Evolutionary conservation across 1,140 invertebrate species (phyloP).

Genomic region (Diuraphis noxia): DNA sequence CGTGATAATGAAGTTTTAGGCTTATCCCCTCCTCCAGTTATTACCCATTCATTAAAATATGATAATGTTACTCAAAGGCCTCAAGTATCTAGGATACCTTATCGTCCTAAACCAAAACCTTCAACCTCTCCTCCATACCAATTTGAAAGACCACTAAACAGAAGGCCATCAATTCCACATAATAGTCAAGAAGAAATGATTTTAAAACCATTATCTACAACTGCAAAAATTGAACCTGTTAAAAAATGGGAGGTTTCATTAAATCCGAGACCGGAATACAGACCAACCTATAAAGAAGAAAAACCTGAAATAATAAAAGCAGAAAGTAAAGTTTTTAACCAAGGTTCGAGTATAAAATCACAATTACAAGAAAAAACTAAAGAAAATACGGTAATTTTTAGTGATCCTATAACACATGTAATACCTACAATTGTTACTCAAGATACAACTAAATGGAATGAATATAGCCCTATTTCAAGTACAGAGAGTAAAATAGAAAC

Average conservation of each 20-base stretch:
- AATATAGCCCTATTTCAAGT: constrained; percentile 17
- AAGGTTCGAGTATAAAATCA: not conserved
- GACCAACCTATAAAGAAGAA: not conserved
- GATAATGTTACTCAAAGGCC: constrained; percentile 31
- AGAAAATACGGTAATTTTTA: not conserved
- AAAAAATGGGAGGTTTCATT: constrained; percentile 48
- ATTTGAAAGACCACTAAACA: constrained; percentile 57
- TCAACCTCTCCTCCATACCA: constrained; percentile 57
- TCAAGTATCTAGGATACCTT: constrained; percentile 30
- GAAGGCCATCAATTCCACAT: not conserved
- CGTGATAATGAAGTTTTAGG: constrained; percentile 57
- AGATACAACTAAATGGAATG: constrained; percentile 18
- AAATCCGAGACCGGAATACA: not conserved
- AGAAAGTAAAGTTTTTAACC: constrained; percentile 56
- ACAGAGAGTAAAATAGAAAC: constrained; percentile 48
- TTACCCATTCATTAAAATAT: constrained; percentile 40
- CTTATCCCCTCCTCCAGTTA: constrained; percentile 57
- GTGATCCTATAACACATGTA: not conserved
- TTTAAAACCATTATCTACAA: constrained; percentile 32
- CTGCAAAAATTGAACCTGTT: constrained; percentile 52
- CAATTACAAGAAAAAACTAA: not conserved
- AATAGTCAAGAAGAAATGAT: constrained; percentile 13
- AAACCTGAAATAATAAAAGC: constrained; percentile 58
- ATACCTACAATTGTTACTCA: constrained; percentile 13
- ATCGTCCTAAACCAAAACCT: constrained; percentile 53